Percentiles rank a stretch among this genome's conserved stretches.
Conservation (phyloP, 1,140 invertebrate species). For the Caenorhabditis remanei region DNA sequence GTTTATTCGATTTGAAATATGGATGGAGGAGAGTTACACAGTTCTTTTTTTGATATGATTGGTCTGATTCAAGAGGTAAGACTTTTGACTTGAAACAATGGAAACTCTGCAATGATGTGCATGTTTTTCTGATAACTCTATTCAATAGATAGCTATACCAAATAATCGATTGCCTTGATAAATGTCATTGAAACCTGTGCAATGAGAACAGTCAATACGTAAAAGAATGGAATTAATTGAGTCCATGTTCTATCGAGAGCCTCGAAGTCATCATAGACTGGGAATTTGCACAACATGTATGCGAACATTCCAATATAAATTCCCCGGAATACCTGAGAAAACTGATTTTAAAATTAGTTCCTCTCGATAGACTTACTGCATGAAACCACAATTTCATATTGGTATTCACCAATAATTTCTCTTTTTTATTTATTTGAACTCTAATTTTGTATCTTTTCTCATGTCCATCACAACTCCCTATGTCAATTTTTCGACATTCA, state of each 20-base stretch:
- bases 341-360: neutral
- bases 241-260: neutral
- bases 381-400: neutral
- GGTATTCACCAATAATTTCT: neutral
- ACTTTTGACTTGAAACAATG: too few species aligned
- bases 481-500: neutral
- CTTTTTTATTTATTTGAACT: neutral
- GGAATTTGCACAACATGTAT: slow-evolving; percentile 1
- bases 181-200: neutral
- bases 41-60: neutral
- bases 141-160: neutral
- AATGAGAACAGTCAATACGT: neutral
- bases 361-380: neutral
- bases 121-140: too few species aligned
- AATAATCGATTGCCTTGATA: neutral
- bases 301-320: slow-evolving; percentile 16
- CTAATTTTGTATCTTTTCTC: neutral
- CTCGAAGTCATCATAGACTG: neutral
- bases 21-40: neutral
- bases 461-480: neutral
- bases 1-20: neutral
- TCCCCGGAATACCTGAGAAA: slow-evolving; percentile 2
- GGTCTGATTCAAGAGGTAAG: too few species aligned
- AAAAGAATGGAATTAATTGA: neutral
- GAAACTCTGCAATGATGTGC: too few species aligned